Percentiles rank a stretch among this genome's conserved stretches.
These are phyloP conservation scores for Pleuronectes platessa DNA, from an alignment of 2,113 vertebrate genomes.

Conservation along the genomic window DNA sequence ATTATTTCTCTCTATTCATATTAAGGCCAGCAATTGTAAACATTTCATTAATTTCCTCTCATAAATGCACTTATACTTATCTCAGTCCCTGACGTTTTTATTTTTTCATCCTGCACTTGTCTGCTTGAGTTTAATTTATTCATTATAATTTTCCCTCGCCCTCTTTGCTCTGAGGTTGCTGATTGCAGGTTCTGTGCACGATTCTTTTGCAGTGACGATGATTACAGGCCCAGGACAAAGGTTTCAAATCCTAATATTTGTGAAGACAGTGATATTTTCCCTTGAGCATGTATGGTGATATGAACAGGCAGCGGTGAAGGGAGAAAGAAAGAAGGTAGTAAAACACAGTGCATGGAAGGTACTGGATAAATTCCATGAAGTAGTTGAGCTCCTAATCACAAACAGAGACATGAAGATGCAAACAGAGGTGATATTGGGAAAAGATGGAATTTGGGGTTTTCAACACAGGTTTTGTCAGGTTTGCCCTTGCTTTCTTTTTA, in stretches of 20 bases:
- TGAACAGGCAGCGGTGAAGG: too few species aligned
- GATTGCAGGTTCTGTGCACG: slow-evolving; percentile 43
- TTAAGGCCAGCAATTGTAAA: slow-evolving; percentile 49
- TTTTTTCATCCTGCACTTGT: slow-evolving; percentile 11
- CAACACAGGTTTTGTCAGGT: too few species aligned
- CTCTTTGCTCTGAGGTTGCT: slow-evolving; percentile 16
- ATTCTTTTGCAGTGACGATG: slow-evolving; percentile 16
- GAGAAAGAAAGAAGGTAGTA: too few species aligned
- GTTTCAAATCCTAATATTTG: slow-evolving; percentile 9
- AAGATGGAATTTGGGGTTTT: too few species aligned
- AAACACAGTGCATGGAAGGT: too few species aligned
- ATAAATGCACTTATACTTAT: slow-evolving; percentile 60
- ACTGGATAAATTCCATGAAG: too few species aligned
- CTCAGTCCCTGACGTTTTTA: slow-evolving; percentile 26
- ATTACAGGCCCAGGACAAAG: background rate
- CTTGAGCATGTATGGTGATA: too few species aligned
- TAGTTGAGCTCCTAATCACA: too few species aligned
- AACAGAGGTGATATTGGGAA: too few species aligned
- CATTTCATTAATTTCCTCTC: slow-evolving; percentile 63
- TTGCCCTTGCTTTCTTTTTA: too few species aligned
- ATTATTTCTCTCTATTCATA: slow-evolving; percentile 44
- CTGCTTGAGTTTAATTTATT: slow-evolving; percentile 60
- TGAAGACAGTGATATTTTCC: background rate
- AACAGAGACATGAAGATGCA: too few species aligned
- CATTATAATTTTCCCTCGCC: slow-evolving; percentile 37